Conservation (phyloP, 2,797 vertebrate genomes). For the Strix occidentalis region DNA sequence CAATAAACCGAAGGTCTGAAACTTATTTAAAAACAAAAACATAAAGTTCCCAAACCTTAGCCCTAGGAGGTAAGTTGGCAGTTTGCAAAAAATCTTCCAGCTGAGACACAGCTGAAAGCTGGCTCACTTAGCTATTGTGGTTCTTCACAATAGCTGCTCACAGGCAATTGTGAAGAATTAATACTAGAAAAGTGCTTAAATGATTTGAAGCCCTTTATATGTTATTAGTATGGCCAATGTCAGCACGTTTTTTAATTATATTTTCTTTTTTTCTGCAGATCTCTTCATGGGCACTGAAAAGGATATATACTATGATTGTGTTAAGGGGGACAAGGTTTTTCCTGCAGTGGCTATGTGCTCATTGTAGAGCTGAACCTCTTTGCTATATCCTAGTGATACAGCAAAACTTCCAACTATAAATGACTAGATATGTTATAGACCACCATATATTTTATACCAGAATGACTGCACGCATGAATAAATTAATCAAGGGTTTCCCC, state of each 20-base stretch:
- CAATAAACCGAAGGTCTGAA: background rate
- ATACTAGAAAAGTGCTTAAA: background rate
- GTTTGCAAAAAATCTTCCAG: background rate
- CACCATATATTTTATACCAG: background rate
- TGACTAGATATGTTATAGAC: background rate
- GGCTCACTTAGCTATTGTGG: background rate
- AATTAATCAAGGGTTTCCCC: background rate
- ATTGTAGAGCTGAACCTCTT: background rate
- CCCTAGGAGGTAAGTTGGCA: background rate
- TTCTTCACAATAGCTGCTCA: background rate
- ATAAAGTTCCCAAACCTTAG: background rate
- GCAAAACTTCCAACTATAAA: background rate
- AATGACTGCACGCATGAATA: background rate
- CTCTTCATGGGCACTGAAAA: background rate
- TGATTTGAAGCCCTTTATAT: background rate
- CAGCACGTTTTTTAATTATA: background rate
- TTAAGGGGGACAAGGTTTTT: background rate
- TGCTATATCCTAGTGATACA: background rate
- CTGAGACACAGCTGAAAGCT: background rate
- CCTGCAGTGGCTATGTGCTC: background rate
- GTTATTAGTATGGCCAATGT: background rate
- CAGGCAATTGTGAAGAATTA: background rate
- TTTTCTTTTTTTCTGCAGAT: slow-evolving; percentile 28
- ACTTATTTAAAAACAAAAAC: background rate
- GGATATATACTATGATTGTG: background rate